A percentile compares a stretch with the other conserved stretches of the same genome.
Conservation (phyloP, 64 coral and sea anemone species). For the Pachyseris speciosa region DNA sequence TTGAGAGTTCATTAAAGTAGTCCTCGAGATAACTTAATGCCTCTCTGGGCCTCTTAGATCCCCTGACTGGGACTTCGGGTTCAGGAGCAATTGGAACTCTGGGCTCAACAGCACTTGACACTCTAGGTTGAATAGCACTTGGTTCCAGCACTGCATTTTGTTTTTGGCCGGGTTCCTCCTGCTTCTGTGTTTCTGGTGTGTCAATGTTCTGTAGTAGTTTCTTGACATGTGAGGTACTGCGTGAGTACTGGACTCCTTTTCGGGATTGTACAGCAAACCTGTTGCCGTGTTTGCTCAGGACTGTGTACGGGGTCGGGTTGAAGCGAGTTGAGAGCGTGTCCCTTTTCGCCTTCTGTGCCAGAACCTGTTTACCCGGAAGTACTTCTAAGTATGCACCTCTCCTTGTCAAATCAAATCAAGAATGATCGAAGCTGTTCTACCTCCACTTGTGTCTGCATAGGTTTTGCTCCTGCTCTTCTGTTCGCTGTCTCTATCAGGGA, state of each 20-base stretch:
- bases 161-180: not conserved
- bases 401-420: too few relatives aligned
- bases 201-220: not conserved
- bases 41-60: not conserved
- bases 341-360: slow-evolving; percentile 8
- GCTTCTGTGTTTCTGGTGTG: not conserved
- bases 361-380: slow-evolving; percentile 4
- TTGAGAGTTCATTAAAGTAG: not conserved
- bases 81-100: not conserved
- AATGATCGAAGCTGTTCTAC: too few relatives aligned
- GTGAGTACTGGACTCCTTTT: slow-evolving; percentile 11
- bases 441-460: not conserved
- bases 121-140: not conserved
- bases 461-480: not conserved
- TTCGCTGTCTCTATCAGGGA: too few relatives aligned
- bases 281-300: slow-evolving; percentile 6
- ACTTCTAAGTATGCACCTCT: not conserved
- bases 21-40: not conserved
- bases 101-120: not conserved
- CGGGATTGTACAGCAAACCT: not conserved
- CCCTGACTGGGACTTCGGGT: not conserved
- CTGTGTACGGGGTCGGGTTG: not conserved
- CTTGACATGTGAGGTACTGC: slow-evolving; percentile 15
- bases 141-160: not conserved
- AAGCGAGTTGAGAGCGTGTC: slow-evolving; percentile 31